Evolutionary conservation across 2,888 invertebrate genomes (phyloP).

Genomic region (Cosmorhoe ocellata): DNA sequence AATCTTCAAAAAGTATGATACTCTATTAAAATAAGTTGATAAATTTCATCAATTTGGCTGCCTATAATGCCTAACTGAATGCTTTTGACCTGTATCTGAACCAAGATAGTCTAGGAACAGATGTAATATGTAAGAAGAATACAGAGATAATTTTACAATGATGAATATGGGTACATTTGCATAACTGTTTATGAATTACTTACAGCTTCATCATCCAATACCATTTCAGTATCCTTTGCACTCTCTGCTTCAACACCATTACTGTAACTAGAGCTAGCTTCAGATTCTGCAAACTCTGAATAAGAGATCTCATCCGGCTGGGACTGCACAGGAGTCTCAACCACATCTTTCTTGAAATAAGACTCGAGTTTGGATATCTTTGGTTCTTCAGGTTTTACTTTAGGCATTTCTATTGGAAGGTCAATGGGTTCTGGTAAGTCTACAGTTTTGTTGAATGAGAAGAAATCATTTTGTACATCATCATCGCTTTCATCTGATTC

Average conservation of each 20-base stretch:
- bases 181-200: too few relatives aligned
- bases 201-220: conserved; percentile 73
- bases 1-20: too few relatives aligned
- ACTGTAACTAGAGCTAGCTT: conserved; percentile 37
- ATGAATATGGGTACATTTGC: too few relatives aligned
- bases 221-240: conserved; percentile 39
- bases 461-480: conserved; percentile 79
- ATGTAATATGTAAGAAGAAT: too few relatives aligned
- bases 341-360: conserved; percentile 62
- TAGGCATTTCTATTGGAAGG: conserved; percentile 51
- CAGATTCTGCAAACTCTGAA: conserved; percentile 33
- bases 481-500: conserved; percentile 78
- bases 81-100: too few relatives aligned
- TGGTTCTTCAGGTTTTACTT: conserved; percentile 19
- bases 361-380: conserved; percentile 58
- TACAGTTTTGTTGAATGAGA: conserved; percentile 75
- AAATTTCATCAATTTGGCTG: too few relatives aligned
- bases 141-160: too few relatives aligned
- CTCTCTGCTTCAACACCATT: conserved; percentile 36
- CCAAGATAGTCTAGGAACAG: too few relatives aligned
- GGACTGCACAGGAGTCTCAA: conserved; percentile 35
- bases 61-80: too few relatives aligned
- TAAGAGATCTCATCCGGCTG: conserved; percentile 33
- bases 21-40: too few relatives aligned
- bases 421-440: conserved; percentile 64